These are phyloP conservation scores for Scaptomyza hsui DNA, from an alignment of 1,140 invertebrate species.

Conservation along the genomic window DNA sequence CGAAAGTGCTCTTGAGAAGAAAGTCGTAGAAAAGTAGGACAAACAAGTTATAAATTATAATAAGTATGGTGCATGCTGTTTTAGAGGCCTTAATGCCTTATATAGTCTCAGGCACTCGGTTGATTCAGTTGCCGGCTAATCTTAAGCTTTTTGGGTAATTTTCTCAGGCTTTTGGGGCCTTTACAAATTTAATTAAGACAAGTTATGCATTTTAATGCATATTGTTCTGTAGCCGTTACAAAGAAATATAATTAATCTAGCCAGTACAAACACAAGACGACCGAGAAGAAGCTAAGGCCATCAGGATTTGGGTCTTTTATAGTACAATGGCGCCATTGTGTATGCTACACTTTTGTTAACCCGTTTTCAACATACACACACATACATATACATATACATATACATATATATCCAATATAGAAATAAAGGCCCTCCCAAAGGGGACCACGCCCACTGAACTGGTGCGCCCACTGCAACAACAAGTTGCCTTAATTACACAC, in stretches of 20 bases:
- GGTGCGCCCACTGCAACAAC: conserved; percentile 65
- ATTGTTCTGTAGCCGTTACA: conserved; percentile 31
- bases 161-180: neutral
- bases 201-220: conserved; percentile 69
- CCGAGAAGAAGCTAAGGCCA: conserved; percentile 6
- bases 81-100: neutral
- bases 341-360: conserved; percentile 80
- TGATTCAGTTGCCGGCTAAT: neutral
- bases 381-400: conserved; percentile 22
- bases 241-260: conserved; percentile 68
- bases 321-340: conserved; percentile 78
- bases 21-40: conserved; percentile 22
- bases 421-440: conserved; percentile 35
- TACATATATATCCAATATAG: conserved; percentile 17
- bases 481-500: conserved; percentile 79
- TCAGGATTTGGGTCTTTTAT: conserved; percentile 72
- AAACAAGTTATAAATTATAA: conserved; percentile 15
- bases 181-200: conserved; percentile 61
- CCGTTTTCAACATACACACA: conserved; percentile 46
- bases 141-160: neutral
- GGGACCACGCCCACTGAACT: conserved; percentile 52
- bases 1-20: neutral
- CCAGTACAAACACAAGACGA: neutral
- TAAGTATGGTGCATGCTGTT: neutral
- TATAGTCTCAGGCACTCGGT: too few species aligned